phyloP scores from a whole-genome alignment of 2,113 vertebrate species.

The Leucosticte australis region DNA sequence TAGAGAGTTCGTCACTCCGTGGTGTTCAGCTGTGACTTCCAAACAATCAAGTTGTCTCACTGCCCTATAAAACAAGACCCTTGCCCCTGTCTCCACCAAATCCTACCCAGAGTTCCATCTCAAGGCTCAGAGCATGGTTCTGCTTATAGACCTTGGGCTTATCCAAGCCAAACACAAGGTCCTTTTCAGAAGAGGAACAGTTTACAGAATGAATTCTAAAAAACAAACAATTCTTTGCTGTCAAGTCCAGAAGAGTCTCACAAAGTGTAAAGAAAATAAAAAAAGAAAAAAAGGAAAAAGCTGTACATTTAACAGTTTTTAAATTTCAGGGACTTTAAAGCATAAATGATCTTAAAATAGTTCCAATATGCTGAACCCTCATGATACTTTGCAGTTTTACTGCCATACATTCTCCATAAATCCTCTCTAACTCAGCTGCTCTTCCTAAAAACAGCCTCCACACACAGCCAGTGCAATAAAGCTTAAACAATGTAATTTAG shows the following conservation, averaged over 20 bases:
- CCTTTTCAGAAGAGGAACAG: not conserved
- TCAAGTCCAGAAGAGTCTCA: rapidly evolving
- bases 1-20: not conserved
- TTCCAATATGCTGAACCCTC: not conserved
- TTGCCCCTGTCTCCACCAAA: not conserved
- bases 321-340: not conserved
- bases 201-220: not conserved
- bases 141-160: not conserved
- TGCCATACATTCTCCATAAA: not conserved
- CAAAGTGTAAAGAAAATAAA: not conserved
- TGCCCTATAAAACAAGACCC: not conserved
- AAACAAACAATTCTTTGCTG: not conserved
- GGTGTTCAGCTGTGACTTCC: not conserved
- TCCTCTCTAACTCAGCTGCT: not conserved
- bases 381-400: not conserved
- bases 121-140: rapidly evolving
- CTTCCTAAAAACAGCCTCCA: not conserved
- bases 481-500: not conserved
- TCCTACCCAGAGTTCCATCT: not conserved
- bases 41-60: not conserved
- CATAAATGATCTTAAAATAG: not conserved
- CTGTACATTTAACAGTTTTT: not conserved
- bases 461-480: not conserved
- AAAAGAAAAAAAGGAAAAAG: not conserved
- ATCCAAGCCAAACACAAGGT: not conserved